Percentiles rank a stretch among this genome's conserved stretches.
phyloP scores from a whole-genome alignment of 2,113 vertebrate species.

The Cercopithecus mona region DNA sequence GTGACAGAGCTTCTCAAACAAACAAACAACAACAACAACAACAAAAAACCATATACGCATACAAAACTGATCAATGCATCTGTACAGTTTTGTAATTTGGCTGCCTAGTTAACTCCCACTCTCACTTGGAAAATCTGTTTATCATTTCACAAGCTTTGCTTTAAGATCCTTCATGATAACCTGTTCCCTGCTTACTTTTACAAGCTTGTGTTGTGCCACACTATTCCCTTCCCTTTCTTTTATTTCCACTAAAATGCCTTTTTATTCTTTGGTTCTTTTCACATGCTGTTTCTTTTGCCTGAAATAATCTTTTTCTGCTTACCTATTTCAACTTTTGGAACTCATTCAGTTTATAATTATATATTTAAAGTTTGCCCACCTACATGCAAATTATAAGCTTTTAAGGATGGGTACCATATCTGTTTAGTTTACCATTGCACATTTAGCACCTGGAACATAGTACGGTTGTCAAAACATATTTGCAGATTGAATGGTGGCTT shows the following conservation, averaged over 20 bases:
- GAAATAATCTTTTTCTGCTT: background rate
- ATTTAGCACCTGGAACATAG: background rate
- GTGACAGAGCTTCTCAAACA: too few species aligned
- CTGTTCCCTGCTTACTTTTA: background rate
- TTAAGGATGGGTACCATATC: background rate
- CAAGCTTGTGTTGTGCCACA: background rate
- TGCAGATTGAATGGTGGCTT: background rate
- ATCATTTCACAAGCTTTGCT: background rate
- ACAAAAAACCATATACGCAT: too few species aligned
- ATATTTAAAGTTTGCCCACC: background rate
- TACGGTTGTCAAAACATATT: background rate
- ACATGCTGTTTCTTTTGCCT: background rate
- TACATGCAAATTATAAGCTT: background rate
- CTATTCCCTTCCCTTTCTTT: background rate
- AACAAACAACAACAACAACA: too few species aligned
- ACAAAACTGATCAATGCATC: background rate
- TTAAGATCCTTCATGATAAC: background rate
- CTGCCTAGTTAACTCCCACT: background rate
- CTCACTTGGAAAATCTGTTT: background rate
- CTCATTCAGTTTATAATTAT: background rate
- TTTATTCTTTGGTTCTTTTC: background rate
- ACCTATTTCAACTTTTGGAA: conserved; percentile 6
- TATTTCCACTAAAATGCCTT: background rate
- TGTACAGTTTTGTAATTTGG: background rate
- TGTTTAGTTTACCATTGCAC: background rate